Evolutionary conservation across 2,113 vertebrate species (phyloP), one percentile per base, ranked within the genome.

Genomic region (Genyomyrus donnyi): DNA sequence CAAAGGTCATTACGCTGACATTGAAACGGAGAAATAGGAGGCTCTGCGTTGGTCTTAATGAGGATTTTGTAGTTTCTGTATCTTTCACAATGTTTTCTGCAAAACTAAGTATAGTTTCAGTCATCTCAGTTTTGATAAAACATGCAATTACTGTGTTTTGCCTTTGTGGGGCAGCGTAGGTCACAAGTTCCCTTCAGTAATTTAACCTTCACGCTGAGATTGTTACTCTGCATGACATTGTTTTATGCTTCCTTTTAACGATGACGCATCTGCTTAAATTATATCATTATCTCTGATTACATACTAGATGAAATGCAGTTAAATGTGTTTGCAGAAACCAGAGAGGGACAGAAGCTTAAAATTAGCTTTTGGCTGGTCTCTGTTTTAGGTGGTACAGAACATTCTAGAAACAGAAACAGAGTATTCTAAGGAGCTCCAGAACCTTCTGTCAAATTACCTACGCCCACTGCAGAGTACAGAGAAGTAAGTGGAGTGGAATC

Each of bases 341-440:
- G 31, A 46, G 10, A 80, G 46, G 6, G 15, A 24, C 74, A 7
- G 39, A 45, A 11, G 9, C 83, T 42, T 45, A 85, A 21, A 46
- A 45, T 48, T n/a, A 45, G 83, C 45, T 45, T 85, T 85, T 39
- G 2, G 39, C 10, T 45, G 7, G 15, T 90, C 45, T 24, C 62
- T 15, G 74, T 45, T 35, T 2, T 86, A 99, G 98, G 98, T 99
- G 94, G 97, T 99, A 94, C 98, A 99, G 95, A 99, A 99, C 94
- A 99, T 99, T 95, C 95, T 99, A 95, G 98, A 99, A 96, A 99
- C 98, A 31, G 98, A 99, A 95, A 98, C 97, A 5, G 98, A 98
- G 91, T 99, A 99, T 93, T 97, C 97, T 91, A 99, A 98, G 94
- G 98, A 99, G 90, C 97, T 99, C 83, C 98, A 99, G 95, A 97